Conservation (phyloP, 2,113 vertebrate species). For the Budorcas taxicolor region DNA sequence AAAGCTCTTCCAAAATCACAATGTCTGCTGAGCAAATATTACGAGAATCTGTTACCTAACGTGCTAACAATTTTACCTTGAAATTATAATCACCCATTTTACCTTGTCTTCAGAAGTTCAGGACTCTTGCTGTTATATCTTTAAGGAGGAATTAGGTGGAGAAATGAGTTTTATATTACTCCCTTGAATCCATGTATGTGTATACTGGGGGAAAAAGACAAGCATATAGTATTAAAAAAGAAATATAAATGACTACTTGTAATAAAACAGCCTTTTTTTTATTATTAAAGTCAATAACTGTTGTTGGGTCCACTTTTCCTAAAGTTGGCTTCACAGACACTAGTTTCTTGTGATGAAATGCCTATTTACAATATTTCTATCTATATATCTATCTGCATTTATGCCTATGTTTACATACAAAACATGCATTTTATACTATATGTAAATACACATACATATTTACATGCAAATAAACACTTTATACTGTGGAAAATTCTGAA, state of each 20-base stretch:
- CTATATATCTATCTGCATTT: background rate
- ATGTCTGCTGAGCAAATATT: background rate
- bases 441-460: background rate
- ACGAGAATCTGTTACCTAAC: background rate
- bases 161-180: background rate
- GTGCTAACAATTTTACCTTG: background rate
- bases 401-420: background rate
- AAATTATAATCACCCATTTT: background rate
- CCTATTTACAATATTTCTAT: background rate
- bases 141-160: background rate
- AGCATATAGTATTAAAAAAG: background rate
- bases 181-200: background rate
- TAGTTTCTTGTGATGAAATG: background rate
- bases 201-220: background rate
- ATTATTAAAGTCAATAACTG: background rate
- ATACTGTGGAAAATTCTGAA: background rate
- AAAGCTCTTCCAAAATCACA: background rate
- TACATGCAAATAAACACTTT: background rate
- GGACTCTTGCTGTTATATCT: background rate
- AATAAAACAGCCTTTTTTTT: background rate
- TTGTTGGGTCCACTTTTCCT: background rate
- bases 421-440: background rate
- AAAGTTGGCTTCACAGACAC: background rate
- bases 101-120: background rate
- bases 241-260: background rate